Evolutionary conservation across 2,888 invertebrate species (phyloP), one percentile per base, ranked within the genome.

Genomic region (Eupsilia transversa): DNA sequence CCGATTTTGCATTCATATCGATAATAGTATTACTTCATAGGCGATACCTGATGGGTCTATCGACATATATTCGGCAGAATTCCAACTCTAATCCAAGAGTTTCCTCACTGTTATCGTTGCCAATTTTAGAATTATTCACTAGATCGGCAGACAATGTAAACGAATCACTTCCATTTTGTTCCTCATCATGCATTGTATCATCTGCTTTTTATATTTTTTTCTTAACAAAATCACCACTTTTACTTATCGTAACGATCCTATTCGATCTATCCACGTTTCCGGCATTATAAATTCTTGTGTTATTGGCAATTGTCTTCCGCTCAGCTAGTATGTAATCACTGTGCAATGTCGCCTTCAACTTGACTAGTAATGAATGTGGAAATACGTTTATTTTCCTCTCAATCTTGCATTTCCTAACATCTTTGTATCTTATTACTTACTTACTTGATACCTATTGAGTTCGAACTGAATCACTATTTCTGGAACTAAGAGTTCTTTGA

Each of bases 221-320:
- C 35, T 33, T 33, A 30, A 66, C 33, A 35, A 61, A 61, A 80
- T 84, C 49, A 33, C 20, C 64, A 63, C 74, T 80, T 80, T 74
- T 74, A 81, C 56, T 83, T 74, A 74, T 60, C 20, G 41, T 35
- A 64, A 69, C 46, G 73, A 66, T 57, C 72, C 67, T 59, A 60
- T 66, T 57, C 38, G 56, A 70, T 64, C 66, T 63, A 69, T 30
- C 66, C 72, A 70, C 23, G 77, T 75, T 85, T 87, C 87, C 86
- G 77, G 59, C 69, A 74, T 79, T 65, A 72, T 72, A 78, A 49
- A 78, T 76, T 80, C 80, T 82, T 76, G 72, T 74, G 67, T 80
- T 82, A 77, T 77, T 76, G 77, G 68, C 77, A 75, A 76, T 84
- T 76, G 73, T 80, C 83, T 85, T 85, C 87, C 86, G 83, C 82